These are phyloP conservation scores for Griposia aprilina DNA, from an alignment of 2,888 invertebrate species.

Conservation along the genomic window DNA sequence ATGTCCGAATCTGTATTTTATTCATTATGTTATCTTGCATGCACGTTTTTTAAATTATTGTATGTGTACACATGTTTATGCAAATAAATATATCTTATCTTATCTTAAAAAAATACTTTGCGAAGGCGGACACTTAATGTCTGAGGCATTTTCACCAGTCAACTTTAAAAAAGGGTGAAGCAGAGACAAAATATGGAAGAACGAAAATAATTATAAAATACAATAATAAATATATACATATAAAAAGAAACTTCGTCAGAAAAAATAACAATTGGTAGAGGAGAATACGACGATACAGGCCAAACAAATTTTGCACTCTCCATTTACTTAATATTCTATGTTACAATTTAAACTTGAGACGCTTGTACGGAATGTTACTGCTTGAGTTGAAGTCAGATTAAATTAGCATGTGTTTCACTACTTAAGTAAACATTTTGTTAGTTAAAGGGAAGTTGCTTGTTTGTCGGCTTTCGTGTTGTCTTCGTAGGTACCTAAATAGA, in stretches of 20 bases:
- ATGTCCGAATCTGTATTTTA: no score
- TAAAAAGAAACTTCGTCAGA: background rate
- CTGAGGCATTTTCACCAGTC: background rate
- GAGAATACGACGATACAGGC: background rate
- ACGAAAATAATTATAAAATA: background rate
- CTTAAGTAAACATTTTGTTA: constrained; percentile 30
- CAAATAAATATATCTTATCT: no score
- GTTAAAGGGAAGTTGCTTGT: constrained; percentile 18
- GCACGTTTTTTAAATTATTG: no score
- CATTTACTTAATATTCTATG: constrained; percentile 24
- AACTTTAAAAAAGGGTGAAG: background rate
- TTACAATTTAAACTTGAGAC: constrained; percentile 23
- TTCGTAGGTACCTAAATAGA: no score
- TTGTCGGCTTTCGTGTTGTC: constrained; percentile 16
- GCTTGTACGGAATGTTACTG: constrained; percentile 30
- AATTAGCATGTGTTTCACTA: constrained; percentile 47
- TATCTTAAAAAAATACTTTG: background rate
- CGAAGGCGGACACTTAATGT: background rate
- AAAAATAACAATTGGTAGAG: background rate
- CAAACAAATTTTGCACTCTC: background rate
- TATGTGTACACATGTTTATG: no score
- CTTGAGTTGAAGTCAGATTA: constrained; percentile 49
- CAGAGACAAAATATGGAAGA: background rate
- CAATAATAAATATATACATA: background rate
- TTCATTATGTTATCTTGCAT: no score